phyloP scores from a whole-genome alignment of 2,888 invertebrate species.

The Chaitophorus viminalis region DNA sequence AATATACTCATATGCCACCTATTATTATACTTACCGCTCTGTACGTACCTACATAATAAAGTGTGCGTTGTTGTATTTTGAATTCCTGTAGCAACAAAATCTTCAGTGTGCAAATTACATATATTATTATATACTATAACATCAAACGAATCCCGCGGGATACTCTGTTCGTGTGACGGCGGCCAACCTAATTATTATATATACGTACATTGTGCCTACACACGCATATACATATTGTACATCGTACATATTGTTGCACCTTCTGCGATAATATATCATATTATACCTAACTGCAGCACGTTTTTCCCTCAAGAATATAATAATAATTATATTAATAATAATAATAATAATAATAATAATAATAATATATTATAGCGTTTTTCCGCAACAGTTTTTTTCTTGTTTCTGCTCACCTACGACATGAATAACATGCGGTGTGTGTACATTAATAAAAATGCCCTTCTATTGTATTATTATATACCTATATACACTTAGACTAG shows the following conservation, averaged over 20 bases:
- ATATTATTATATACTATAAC: too few relatives aligned
- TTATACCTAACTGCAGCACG: not conserved
- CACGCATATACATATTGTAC: not conserved
- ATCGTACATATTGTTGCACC: too few relatives aligned
- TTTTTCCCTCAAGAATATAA: not conserved
- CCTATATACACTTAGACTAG: too few relatives aligned
- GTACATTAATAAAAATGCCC: not conserved
- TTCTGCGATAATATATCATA: not conserved
- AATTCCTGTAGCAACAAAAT: constrained; percentile 32
- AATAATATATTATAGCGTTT: too few relatives aligned
- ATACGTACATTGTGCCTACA: not conserved
- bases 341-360: too few relatives aligned
- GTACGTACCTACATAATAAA: not conserved
- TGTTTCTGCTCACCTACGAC: not conserved
- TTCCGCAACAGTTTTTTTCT: not conserved
- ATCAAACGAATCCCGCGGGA: constrained; percentile 37
- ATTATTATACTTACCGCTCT: too few relatives aligned
- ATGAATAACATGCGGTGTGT: not conserved
- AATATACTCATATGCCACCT: too few relatives aligned
- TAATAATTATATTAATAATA: too few relatives aligned
- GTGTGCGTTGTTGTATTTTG: not conserved
- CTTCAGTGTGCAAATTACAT: constrained; percentile 23
- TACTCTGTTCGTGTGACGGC: constrained; percentile 7
- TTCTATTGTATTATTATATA: not conserved
- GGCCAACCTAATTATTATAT: not conserved